Evolutionary conservation across 2,797 vertebrate species (phyloP).

Genomic region (Sparidentex hasta): DNA sequence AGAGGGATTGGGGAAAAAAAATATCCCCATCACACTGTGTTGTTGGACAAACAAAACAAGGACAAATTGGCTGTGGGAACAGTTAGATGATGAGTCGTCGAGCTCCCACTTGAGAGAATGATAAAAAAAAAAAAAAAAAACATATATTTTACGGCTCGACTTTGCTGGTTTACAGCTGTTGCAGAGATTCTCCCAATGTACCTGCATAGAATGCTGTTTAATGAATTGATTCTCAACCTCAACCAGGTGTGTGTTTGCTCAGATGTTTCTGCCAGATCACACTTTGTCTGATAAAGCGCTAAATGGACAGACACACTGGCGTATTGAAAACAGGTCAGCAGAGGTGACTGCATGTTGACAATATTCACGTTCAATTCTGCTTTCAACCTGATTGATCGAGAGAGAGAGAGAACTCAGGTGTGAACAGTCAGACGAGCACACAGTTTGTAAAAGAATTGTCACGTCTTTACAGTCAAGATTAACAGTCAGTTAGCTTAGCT

Average conservation of each 20-base stretch:
- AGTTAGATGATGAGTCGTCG: conserved; percentile 16
- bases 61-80: conserved; percentile 38
- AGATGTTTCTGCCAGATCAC: not conserved
- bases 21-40: conserved; percentile 48
- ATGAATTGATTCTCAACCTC: not conserved
- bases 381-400: not conserved
- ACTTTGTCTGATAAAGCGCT: not conserved
- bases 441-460: not conserved
- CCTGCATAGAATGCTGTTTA: not conserved
- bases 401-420: not conserved
- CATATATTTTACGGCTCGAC: conserved; percentile 5
- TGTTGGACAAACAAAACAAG: conserved; percentile 64
- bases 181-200: not conserved
- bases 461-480: not conserved
- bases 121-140: conserved; percentile 44
- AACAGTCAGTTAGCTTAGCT: not conserved
- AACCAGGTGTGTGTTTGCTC: conserved; percentile 7
- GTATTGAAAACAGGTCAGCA: not conserved
- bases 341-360: not conserved
- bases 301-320: not conserved
- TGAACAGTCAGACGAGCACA: too few species aligned
- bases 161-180: not conserved
- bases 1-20: conserved; percentile 47
- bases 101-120: conserved; percentile 21
- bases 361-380: not conserved